Base-by-base conservation (phyloP, 1,140 invertebrate species). In the Zophobas atratus region DNA sequence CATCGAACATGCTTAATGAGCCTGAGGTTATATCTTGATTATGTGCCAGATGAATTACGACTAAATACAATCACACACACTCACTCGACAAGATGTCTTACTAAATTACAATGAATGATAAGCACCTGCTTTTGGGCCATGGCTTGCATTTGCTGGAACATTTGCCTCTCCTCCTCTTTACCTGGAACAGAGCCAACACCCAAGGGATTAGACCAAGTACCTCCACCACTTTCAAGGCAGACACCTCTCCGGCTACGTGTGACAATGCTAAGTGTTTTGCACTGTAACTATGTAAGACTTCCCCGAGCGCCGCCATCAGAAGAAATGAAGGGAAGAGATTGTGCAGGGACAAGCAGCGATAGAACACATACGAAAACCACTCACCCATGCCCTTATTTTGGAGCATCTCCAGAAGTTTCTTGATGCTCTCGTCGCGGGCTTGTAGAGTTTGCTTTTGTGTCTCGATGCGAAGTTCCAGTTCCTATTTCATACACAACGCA, bases 391-490 rank as follows among this genome's bases (percentile, higher is more conserved):
- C 97, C 89, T 99, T 98, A 86, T 94, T 97, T 87, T 99, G 97
- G 57, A 99, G 91, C 97, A 99, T 99, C 90, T 99, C 98, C 83
- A 99, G 90, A 81, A 99, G 91, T 88, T 99, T 99, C 90, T 99
- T 99, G 84, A 99, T 99, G 87, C 97, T 98, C 85, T 99, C 98
- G 88, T 99, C 98, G 80, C 98, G 91, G 46, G 97, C 96, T 84
- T 94, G 93, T 75, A 99, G 88, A 34, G 98, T 99, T 89, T 99
- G 97, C 88, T 99, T 99, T 88, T 99, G 98, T 3, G 97, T 98
- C 88, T 99, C 97, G 85, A 99, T 97, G 83, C 97, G 92, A 82
- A 98, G 89, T 88, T 99, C 98, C 86, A 99, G 88, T 89, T 98
- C 96, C 94, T 96, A 88, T 5, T 39, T 39, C 60, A 43, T 20